Percentiles rank a stretch among this genome's conserved stretches.
These are phyloP conservation scores for Hyposmocoma kahamanoa DNA, from an alignment of 1,140 invertebrate genomes.

Conservation along the genomic window DNA sequence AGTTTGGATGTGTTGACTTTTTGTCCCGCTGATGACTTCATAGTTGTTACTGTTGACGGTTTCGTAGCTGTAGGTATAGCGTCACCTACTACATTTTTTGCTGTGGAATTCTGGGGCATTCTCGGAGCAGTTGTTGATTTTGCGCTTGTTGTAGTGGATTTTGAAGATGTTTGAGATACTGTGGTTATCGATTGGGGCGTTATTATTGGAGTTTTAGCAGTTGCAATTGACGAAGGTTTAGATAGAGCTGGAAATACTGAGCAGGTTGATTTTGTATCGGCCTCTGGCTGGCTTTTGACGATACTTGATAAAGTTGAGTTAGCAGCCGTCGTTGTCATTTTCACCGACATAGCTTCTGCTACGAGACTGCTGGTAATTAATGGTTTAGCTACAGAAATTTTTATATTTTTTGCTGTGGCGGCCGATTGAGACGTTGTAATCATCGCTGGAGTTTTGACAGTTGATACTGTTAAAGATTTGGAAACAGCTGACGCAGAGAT, in stretches of 20 bases:
- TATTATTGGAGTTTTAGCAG: background rate
- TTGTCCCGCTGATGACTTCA: background rate
- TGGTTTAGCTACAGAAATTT: no score
- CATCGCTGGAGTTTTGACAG: no score
- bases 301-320: background rate
- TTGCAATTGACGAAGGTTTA: background rate
- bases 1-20: background rate
- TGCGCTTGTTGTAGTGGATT: background rate
- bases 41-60: constrained; percentile 10
- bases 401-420: no score
- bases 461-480: no score
- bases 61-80: constrained; percentile 6
- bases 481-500: no score
- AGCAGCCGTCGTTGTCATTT: no score
- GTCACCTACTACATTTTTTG: constrained; percentile 7
- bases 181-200: background rate
- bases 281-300: no score
- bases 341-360: background rate
- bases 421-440: no score
- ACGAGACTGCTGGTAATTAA: background rate
- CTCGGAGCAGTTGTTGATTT: no score
- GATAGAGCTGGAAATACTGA: background rate
- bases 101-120: no score
- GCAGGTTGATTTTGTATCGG: no score
- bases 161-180: background rate